A percentile compares a stretch with the other conserved stretches of the same genome.
Evolutionary conservation across 2,797 vertebrate genomes (phyloP).

Genomic region (Columba guinea): DNA sequence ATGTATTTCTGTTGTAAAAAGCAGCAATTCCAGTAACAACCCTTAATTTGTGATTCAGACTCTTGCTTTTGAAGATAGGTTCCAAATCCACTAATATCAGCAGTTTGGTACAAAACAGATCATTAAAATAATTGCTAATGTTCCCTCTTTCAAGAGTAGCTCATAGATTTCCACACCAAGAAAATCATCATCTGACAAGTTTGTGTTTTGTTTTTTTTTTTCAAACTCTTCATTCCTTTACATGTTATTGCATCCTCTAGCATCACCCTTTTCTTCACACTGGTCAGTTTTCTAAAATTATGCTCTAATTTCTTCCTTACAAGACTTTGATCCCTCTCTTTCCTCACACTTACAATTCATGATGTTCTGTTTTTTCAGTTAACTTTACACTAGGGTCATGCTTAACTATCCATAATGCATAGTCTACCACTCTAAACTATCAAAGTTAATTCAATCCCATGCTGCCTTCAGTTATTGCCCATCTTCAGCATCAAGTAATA

Average conservation of each 20-base stretch:
- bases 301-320: neutral
- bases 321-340: neutral
- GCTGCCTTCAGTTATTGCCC: neutral
- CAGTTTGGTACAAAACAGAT: neutral
- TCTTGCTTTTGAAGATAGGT: slow-evolving; percentile 24
- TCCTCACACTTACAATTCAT: neutral
- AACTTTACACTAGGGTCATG: neutral
- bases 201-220: neutral
- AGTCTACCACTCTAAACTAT: neutral
- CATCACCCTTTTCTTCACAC: neutral
- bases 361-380: neutral
- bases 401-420: neutral
- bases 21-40: slow-evolving; percentile 31
- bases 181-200: neutral
- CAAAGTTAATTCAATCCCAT: neutral
- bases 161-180: neutral
- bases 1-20: neutral
- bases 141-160: neutral
- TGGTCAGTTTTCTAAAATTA: neutral
- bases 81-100: slow-evolving; percentile 35
- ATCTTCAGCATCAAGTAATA: neutral
- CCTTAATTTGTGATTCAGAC: slow-evolving; percentile 34
- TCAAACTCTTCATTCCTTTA: neutral
- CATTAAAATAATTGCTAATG: slow-evolving; percentile 39
- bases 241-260: neutral